Evolutionary conservation across 2,888 invertebrate genomes (phyloP), one percentile per base, ranked within the genome.

Genomic region (Uropetala carovei): DNA sequence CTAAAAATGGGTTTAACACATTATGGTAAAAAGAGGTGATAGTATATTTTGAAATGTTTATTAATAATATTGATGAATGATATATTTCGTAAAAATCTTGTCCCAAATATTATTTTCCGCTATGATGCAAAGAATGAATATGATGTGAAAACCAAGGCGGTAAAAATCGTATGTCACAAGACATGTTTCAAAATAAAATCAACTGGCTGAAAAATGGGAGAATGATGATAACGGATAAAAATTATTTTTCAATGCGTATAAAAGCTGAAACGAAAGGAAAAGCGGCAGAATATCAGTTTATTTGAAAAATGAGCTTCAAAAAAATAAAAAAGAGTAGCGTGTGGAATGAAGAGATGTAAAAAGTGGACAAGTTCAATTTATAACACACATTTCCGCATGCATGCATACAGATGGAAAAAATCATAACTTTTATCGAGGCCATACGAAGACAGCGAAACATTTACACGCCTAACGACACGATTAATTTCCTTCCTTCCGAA

Each of bases 311-410:
- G 18, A 64, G 89, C 89, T 0, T n/a, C n/a, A 68, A 18, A 83
- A 18, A 30, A 60, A 16, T 9, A 89, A 89, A n/a, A 43, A 30
- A 56, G 11, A 22, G 11, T 43, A 30, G 68, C 89, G 64, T 43
- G 89, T 89, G 64, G 56, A 64, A 89, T 64, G 64, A 27, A n/a
- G 27, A 64, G 18, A 64, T 89, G 18, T 56, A 56, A 18, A 83
- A 83, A 8, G 30, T 68, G 68, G 68, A 64, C 43, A 68, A 43
- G 27, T 75, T 75, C 11, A 75, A 68, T 11, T n/a, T 60, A 43
- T n/a, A 89, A 89, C 68, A 60, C 30, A 83, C 9, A 56, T 10
- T 27, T 89, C 56, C 43, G 43, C 89, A 89, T 89, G 64, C 89
- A 89, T 64, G 89, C 64, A 75, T 27, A 75, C 27, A 75, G 22